Evolutionary conservation across 2,888 invertebrate genomes (phyloP), one percentile per base, ranked within the genome.

Genomic region (Oxycera nigricornis): DNA sequence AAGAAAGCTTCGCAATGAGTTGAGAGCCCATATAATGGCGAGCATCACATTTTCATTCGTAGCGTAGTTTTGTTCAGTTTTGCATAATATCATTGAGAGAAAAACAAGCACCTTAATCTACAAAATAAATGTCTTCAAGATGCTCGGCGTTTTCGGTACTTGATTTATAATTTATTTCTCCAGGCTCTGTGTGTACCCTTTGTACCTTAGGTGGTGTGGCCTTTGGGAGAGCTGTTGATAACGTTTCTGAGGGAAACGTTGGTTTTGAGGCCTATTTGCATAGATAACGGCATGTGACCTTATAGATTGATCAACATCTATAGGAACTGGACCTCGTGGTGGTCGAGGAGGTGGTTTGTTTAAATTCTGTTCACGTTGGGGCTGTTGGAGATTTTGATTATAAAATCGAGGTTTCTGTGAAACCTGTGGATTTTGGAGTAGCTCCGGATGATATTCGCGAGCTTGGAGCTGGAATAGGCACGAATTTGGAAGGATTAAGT

Each of bases 71-170:
- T n/a, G n/a, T n/a, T n/a, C n/a, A n/a, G n/a, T n/a, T n/a, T n/a
- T n/a, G n/a, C n/a, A n/a, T n/a, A n/a, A n/a, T n/a, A n/a, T n/a
- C n/a, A n/a, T n/a, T n/a, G n/a, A n/a, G n/a, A n/a, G n/a, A n/a
- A n/a, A n/a, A n/a, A n/a, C n/a, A n/a, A 68, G 22, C 0, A 6
- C 67, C 22, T 68, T 46, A 68, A 22, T 68, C 67, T 50, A 68
- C 41, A 68, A 68, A 68, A 68, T 68, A 68, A n/a, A 41, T 22
- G 26, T 68, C 26, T 20, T 50, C 67, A 2, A 62, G 14, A 20
- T 62, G 1, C 20, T 62, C 35, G 31, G 39, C 35, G 4, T 28
- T 7, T 17, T 35, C 62, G 17, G 39, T 31, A 11, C 22, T 20
- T 31, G 46, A 24, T 11, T 67, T 22, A 9, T 67, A 7, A 35